These are phyloP conservation scores for Takifugu ocellatus DNA, from an alignment of 2,797 vertebrate species.

Conservation along the genomic window DNA sequence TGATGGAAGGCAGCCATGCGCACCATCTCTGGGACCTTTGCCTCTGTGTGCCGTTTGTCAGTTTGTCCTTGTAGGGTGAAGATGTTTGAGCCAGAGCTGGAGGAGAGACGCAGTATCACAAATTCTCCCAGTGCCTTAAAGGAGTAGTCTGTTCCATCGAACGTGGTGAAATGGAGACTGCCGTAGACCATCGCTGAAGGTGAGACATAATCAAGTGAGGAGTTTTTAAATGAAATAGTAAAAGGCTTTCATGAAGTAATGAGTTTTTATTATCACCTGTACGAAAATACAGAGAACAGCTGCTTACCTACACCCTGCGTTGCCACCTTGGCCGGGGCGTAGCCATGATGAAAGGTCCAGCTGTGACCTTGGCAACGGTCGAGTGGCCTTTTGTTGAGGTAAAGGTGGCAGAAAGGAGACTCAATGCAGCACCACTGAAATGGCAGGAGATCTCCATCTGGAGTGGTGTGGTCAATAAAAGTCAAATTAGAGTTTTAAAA, in stretches of 20 bases:
- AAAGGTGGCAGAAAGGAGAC: constrained; percentile 74
- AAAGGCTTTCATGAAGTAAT: not conserved
- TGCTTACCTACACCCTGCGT: constrained; percentile 74
- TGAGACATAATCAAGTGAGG: not conserved
- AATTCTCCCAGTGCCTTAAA: constrained; percentile 81
- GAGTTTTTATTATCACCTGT: not conserved
- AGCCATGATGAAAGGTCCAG: constrained; percentile 44
- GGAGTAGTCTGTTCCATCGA: constrained; percentile 77
- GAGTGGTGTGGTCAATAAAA: constrained; percentile 6
- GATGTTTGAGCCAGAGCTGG: constrained; percentile 76
- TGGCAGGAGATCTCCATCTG: constrained; percentile 79
- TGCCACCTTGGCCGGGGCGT: constrained; percentile 33
- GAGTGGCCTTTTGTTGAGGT: constrained; percentile 75
- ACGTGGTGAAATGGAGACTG: constrained; percentile 80
- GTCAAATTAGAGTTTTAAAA: not conserved
- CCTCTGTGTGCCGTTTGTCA: constrained; percentile 51
- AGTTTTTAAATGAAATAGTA: not conserved
- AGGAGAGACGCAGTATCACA: constrained; percentile 79
- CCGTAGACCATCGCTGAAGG: constrained; percentile 77
- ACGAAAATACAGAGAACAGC: not conserved
- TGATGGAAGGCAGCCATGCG: constrained; percentile 82
- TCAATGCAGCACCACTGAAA: constrained; percentile 83
- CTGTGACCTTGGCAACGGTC: constrained; percentile 77
- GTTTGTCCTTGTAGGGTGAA: constrained; percentile 83
- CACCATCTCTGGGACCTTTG: constrained; percentile 68